Conservation (phyloP, 2,113 vertebrate species). For the Hippocampus mohnikei region DNA sequence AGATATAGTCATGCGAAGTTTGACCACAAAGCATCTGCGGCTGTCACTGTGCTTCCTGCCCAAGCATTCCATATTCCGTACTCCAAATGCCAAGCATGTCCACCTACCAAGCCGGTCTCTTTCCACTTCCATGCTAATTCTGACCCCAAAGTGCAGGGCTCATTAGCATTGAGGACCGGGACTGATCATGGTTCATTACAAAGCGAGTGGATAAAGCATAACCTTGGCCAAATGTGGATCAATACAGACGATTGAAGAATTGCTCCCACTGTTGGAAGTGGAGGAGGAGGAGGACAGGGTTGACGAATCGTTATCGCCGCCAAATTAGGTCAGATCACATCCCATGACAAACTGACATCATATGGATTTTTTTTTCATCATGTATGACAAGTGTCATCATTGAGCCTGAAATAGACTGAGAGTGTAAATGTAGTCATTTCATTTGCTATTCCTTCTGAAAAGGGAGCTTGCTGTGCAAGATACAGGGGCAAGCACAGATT, state of each 20-base stretch:
- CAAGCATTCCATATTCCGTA: slow-evolving; percentile 49
- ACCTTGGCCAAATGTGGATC: slow-evolving; percentile 51
- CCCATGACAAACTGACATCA: slow-evolving; percentile 29
- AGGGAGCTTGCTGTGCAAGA: slow-evolving; percentile 34
- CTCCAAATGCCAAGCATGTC: slow-evolving; percentile 55
- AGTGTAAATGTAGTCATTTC: slow-evolving; percentile 62
- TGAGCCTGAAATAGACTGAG: slow-evolving; percentile 66
- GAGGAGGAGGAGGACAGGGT: slow-evolving; percentile 33
- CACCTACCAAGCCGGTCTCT: slow-evolving; percentile 36
- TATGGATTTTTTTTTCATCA: slow-evolving; percentile 49
- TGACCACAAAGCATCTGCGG: slow-evolving; percentile 54
- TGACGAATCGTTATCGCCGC: slow-evolving; percentile 41
- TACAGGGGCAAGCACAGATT: slow-evolving; percentile 26
- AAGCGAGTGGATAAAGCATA: slow-evolving; percentile 12
- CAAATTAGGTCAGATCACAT: slow-evolving; percentile 51
- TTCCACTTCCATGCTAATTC: slow-evolving; percentile 31
- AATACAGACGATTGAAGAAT: slow-evolving; percentile 48
- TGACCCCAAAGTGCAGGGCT: slow-evolving; percentile 30
- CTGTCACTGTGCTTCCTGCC: slow-evolving; percentile 53
- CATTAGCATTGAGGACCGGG: slow-evolving; percentile 14
- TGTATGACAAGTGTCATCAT: slow-evolving; percentile 47
- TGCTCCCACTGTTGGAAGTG: slow-evolving; percentile 53
- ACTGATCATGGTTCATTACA: slow-evolving; percentile 25
- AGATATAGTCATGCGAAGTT: slow-evolving; percentile 60
- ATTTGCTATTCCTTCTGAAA: slow-evolving; percentile 60